Percentiles rank a stretch among this genome's conserved stretches.
phyloP scores from a whole-genome alignment of 2,113 vertebrate species.

The Trachemys scripta region DNA sequence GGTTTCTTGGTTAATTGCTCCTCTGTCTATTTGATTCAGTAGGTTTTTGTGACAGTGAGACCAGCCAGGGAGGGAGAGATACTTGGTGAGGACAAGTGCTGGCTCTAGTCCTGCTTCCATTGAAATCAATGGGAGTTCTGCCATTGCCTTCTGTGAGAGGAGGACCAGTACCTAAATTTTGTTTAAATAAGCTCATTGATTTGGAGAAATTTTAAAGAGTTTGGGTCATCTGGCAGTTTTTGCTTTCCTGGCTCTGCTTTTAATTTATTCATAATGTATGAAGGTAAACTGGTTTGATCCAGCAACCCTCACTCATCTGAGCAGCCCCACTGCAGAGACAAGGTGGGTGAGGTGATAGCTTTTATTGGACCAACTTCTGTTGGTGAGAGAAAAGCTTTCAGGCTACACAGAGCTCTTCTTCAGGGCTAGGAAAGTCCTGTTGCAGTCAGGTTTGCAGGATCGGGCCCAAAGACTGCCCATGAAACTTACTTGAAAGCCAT shows the following conservation, averaged over 20 bases:
- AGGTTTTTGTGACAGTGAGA: not conserved
- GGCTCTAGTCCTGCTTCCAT: not conserved
- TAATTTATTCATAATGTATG: not conserved
- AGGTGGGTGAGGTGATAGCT: not conserved
- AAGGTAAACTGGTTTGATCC: not conserved
- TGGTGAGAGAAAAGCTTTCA: not conserved
- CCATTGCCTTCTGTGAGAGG: not conserved
- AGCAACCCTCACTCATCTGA: not conserved
- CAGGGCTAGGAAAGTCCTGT: not conserved
- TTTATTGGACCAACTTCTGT: not conserved
- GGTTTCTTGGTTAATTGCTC: not conserved
- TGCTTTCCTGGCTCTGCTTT: not conserved
- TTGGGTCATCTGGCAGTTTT: not conserved
- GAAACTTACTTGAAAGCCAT: not conserved
- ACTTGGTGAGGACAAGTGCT: not conserved
- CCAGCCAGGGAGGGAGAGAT: fast-evolving
- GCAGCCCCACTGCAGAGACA: not conserved
- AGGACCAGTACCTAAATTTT: not conserved
- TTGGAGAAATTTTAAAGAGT: not conserved
- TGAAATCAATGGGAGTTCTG: not conserved
- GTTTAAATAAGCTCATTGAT: not conserved
- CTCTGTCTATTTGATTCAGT: not conserved
- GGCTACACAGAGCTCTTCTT: not conserved
- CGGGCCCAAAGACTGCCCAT: not conserved
- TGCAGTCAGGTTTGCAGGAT: not conserved